Conservation (phyloP, 2,113 vertebrate genomes). For the Mirounga angustirostris region DNA sequence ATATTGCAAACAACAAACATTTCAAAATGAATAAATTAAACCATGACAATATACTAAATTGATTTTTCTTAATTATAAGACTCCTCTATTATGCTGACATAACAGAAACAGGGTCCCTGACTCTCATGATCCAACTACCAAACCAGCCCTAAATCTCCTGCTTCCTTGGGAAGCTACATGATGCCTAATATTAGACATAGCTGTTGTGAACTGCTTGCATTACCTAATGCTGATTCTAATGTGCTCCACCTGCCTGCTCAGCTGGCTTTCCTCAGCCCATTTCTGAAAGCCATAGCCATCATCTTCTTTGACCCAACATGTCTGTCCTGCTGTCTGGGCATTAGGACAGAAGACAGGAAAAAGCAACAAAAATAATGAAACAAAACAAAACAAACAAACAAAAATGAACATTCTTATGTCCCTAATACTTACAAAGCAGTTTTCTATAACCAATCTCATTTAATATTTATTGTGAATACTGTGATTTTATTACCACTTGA, state of each 20-base stretch:
- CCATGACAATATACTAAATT: too few relatives aligned
- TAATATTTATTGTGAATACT: background rate
- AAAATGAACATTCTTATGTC: background rate
- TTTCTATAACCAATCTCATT: background rate
- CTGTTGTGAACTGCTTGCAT: background rate
- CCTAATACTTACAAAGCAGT: background rate
- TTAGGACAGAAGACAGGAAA: background rate
- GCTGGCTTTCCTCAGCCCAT: background rate
- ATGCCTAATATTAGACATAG: background rate
- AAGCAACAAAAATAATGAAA: background rate
- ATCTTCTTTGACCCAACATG: too few relatives aligned
- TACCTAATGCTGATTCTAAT: fast-evolving
- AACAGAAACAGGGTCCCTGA: background rate
- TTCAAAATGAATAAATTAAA: background rate
- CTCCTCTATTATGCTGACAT: background rate
- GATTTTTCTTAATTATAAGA: background rate
- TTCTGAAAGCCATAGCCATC: background rate
- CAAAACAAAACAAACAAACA: background rate
- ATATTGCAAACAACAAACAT: background rate
- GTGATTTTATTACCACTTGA: background rate
- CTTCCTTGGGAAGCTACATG: background rate
- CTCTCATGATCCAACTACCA: background rate
- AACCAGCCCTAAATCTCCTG: background rate
- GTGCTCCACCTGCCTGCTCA: background rate
- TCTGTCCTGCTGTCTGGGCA: background rate